Conservation (phyloP, 1,140 invertebrate genomes). For the Acyrthosiphon pisum region DNA sequence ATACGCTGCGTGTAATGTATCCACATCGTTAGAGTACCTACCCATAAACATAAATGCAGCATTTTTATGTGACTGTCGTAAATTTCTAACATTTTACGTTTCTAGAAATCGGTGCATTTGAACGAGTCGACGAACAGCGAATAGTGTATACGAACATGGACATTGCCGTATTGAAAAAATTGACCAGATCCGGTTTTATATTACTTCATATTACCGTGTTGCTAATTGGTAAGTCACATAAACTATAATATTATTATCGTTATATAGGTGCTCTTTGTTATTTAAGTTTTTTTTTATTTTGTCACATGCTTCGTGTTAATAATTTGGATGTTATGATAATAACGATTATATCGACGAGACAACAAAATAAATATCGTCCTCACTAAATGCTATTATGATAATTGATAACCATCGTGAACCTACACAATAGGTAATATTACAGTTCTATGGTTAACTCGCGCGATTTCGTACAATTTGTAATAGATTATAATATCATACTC, state of each 20-base stretch:
- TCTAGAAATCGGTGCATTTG: conserved; percentile 20
- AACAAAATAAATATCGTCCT: background rate
- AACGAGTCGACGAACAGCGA: background rate
- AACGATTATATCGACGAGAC: too few relatives aligned
- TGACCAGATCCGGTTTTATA: conserved; percentile 54
- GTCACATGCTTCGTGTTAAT: too few relatives aligned
- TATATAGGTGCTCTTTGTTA: too few relatives aligned
- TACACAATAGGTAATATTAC: background rate
- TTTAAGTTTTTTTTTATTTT: background rate
- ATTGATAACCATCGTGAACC: background rate
- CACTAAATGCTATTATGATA: background rate
- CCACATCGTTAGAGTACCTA: background rate
- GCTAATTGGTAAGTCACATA: conserved; percentile 28
- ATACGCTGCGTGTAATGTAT: background rate
- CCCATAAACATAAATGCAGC: background rate
- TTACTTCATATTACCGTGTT: conserved; percentile 35
- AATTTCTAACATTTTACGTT: background rate
- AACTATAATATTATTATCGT: background rate
- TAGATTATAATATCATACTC: too few relatives aligned
- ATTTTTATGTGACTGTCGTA: background rate
- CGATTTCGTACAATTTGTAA: too few relatives aligned
- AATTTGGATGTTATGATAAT: too few relatives aligned
- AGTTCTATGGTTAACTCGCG: background rate
- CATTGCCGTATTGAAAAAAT: conserved; percentile 52
- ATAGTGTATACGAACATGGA: conserved; percentile 10